phyloP scores from a whole-genome alignment of 1,140 invertebrate species.

The Drosophila dunni region DNA sequence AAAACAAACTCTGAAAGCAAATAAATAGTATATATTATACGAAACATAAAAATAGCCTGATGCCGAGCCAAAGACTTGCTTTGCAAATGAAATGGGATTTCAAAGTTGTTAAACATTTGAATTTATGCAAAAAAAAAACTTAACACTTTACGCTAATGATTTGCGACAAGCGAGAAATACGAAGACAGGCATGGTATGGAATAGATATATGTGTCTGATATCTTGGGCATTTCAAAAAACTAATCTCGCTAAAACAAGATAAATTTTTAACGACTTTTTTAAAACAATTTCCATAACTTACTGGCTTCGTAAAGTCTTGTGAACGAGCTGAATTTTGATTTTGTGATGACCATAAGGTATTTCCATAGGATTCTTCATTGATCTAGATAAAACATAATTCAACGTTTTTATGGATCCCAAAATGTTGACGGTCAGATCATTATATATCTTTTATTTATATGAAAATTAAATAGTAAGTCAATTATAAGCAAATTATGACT shows the following conservation, averaged over 20 bases:
- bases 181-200: conserved; percentile 46
- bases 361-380: conserved; percentile 52
- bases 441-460: conserved; percentile 61
- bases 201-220: conserved; percentile 29
- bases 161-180: conserved; percentile 55
- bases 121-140: conserved; percentile 75
- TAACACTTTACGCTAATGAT: conserved; percentile 76
- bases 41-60: conserved; percentile 36
- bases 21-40: background rate
- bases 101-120: conserved; percentile 32
- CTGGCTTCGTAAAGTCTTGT: conserved; percentile 5
- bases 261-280: conserved; percentile 27
- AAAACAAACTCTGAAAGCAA: too few species aligned
- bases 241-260: conserved; percentile 27
- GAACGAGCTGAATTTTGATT: conserved; percentile 44
- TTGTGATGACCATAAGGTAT: conserved; percentile 11
- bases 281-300: conserved; percentile 37
- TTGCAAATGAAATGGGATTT: conserved; percentile 56
- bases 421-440: conserved; percentile 37
- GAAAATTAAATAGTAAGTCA: conserved; percentile 78
- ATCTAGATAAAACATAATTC: conserved; percentile 66
- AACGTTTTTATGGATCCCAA: conserved; percentile 41
- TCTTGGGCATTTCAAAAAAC: conserved; percentile 15
- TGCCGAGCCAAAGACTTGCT: conserved; percentile 38
- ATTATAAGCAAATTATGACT: conserved; percentile 73